These are phyloP conservation scores for Candoia aspera DNA, from an alignment of 2,113 vertebrate species.

Conservation along the genomic window DNA sequence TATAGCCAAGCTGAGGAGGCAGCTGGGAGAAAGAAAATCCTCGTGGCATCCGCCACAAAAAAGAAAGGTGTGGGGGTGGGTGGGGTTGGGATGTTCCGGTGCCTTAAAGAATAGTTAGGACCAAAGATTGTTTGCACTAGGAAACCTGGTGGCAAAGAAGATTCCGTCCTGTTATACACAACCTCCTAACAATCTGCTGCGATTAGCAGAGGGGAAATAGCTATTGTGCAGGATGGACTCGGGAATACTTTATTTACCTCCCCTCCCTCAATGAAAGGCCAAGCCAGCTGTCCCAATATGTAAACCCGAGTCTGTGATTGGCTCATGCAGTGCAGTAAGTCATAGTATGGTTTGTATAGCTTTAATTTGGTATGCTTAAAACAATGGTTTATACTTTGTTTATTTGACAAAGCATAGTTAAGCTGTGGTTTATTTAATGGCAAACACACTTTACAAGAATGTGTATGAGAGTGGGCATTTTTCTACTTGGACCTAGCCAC, in stretches of 20 bases:
- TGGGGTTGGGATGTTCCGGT: neutral
- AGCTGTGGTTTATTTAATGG: too few species aligned
- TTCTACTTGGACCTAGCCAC: too few species aligned
- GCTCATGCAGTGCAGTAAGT: too few species aligned
- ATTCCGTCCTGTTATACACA: neutral
- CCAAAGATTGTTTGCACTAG: neutral
- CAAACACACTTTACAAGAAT: too few species aligned
- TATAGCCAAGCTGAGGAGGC: neutral
- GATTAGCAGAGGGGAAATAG: neutral
- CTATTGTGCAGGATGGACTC: neutral
- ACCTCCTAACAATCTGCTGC: neutral
- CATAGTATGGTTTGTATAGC: too few species aligned
- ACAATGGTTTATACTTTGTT: too few species aligned
- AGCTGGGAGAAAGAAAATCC: neutral
- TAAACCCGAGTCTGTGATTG: too few species aligned
- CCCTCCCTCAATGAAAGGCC: neutral
- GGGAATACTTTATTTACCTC: neutral
- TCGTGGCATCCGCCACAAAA: neutral
- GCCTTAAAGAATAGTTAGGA: neutral
- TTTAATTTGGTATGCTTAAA: too few species aligned
- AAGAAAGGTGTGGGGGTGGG: neutral
- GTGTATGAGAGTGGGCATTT: too few species aligned
- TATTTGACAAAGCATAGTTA: too few species aligned
- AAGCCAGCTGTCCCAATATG: neutral
- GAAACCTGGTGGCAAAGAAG: neutral